Conservation (phyloP, 2,888 invertebrate species). For the Drosophila maculinotata region DNA sequence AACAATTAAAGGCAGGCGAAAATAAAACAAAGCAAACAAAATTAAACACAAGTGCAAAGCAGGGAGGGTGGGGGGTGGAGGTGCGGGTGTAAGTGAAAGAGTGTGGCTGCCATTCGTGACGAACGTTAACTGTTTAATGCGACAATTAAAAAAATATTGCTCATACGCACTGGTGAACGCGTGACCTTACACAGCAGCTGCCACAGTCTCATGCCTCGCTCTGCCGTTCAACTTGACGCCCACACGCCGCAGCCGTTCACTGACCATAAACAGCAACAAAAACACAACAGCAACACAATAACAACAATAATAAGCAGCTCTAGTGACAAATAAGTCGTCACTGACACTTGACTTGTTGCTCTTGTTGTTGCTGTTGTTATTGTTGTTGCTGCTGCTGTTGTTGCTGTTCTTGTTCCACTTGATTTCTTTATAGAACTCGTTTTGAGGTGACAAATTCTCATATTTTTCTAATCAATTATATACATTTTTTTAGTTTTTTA, state of each 20-base stretch:
- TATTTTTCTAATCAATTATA: constrained; percentile 19
- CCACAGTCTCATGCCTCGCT: constrained; percentile 21
- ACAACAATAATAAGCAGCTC: constrained; percentile 33
- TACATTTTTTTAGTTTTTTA: neutral
- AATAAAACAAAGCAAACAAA: constrained; percentile 31
- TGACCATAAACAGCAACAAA: constrained; percentile 31
- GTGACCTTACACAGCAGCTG: constrained; percentile 70
- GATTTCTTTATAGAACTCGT: constrained; percentile 64
- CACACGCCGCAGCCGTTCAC: constrained; percentile 53
- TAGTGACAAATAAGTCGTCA: constrained; percentile 71
- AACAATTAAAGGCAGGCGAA: constrained; percentile 67
- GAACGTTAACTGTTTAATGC: constrained; percentile 58
- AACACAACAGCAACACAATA: constrained; percentile 4
- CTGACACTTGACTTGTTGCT: constrained; percentile 53
- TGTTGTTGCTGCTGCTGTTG: constrained; percentile 30
- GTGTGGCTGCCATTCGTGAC: constrained; percentile 38
- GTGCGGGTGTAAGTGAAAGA: neutral
- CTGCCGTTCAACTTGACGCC: constrained; percentile 54
- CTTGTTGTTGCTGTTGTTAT: constrained; percentile 28
- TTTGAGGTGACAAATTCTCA: constrained; percentile 32
- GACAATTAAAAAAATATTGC: constrained; percentile 70
- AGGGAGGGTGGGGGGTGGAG: neutral
- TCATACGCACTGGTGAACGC: constrained; percentile 76
- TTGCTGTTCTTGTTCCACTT: constrained; percentile 54
- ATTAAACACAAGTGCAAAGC: constrained; percentile 16